Base-by-base conservation (phyloP, 2,888 invertebrate species). In the Hesperia comma region DNA sequence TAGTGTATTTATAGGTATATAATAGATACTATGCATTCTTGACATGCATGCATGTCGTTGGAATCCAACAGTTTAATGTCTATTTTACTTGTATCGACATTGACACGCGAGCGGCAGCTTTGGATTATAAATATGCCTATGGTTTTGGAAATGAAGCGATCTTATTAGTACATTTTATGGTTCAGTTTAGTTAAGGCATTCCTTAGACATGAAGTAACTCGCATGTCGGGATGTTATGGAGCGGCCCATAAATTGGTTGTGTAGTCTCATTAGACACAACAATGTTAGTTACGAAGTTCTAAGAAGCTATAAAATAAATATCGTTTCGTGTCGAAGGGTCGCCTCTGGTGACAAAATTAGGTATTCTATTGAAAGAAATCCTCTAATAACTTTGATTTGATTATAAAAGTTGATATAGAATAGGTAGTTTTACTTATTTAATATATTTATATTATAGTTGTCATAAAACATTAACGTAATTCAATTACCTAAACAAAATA, bases 81-180 rank as follows among this genome's bases (percentile, higher is more conserved):
- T 8, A 17, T 46, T 46, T 46, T 17, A 46, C 17, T 46, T 46
- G 8, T 17, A 46, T 46, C 6, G 17, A 6, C 17, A 17, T 46
- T 46, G 8, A 46, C 1, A 46, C 12, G 37, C 37, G 8, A 46
- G 17, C 2, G 2, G 43, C n/a, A 46, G 43, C 6, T 46, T 46
- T 46, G 6, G 43, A 1, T 7, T 66, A 46, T 66, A 64, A 69
- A 66, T 62, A 51, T 40, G 46, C 15, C 61, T 46, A 37, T 54
- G 19, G 21, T 61, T 41, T 57, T 51, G 15, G 17, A 46, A 57
- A 57, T 26, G 5, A 26, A 26, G 3, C 26, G 26, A 26, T 51
- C 56, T 21, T 49, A 57, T 56, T 63, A 57, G 49, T 57, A 51
- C 40, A 57, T 51, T 63, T 63, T 57, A 63, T 49, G 63, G 37